These are phyloP conservation scores for Protophormia terraenovae DNA, from an alignment of 2,888 invertebrate species.

Conservation along the genomic window DNA sequence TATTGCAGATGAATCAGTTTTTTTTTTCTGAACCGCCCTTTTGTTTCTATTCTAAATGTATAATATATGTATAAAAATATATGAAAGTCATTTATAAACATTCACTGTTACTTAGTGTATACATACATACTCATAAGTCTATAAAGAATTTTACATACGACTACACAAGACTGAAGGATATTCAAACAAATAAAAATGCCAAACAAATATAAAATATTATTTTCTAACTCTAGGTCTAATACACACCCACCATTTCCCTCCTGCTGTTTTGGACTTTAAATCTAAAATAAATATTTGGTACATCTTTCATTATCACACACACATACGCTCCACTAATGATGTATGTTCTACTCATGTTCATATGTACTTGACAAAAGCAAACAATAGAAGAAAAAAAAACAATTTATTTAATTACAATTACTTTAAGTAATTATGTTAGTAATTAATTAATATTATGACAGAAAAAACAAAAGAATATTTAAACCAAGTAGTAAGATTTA, in stretches of 20 bases:
- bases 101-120: background rate
- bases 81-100: background rate
- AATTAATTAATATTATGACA: constrained; percentile 2
- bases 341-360: background rate
- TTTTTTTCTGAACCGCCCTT: background rate
- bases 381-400: background rate
- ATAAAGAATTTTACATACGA: background rate
- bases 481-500: background rate
- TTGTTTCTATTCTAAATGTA: background rate
- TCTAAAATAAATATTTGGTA: background rate
- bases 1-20: too few relatives aligned
- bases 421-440: background rate
- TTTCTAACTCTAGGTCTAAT: background rate
- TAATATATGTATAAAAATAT: background rate
- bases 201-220: background rate
- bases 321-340: background rate
- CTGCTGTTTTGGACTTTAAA: background rate
- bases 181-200: background rate
- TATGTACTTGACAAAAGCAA: background rate
- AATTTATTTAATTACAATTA: background rate
- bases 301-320: background rate
- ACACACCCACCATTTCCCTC: background rate
- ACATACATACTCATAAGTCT: background rate
- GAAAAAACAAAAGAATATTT: background rate
- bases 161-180: background rate